phyloP scores from a whole-genome alignment of 2,888 invertebrate genomes.

The Dicyrtomina minuta region DNA sequence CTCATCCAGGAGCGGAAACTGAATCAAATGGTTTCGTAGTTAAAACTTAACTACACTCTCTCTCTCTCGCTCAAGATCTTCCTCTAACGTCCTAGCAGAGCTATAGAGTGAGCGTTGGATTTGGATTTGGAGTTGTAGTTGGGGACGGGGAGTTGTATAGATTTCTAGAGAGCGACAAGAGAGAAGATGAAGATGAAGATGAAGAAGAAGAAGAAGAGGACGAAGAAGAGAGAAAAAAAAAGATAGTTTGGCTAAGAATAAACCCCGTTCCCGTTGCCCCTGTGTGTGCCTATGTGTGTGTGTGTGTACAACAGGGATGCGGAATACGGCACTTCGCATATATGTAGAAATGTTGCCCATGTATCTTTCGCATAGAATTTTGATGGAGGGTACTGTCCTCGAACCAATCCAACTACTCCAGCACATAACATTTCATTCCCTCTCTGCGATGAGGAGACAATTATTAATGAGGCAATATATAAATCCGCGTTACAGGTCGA shows the following conservation, averaged over 20 bases:
- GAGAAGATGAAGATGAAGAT: background rate
- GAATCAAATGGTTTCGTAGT: slow-evolving; percentile 27
- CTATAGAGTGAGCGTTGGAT: too few relatives aligned
- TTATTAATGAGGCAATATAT: slow-evolving; percentile 37
- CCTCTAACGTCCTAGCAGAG: too few relatives aligned
- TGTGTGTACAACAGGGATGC: background rate
- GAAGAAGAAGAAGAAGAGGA: background rate
- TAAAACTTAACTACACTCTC: slow-evolving; percentile 16
- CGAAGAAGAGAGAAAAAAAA: background rate
- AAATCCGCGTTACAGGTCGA: slow-evolving; percentile 32
- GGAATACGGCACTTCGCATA: too few relatives aligned
- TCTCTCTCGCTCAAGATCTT: background rate
- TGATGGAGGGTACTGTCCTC: slow-evolving; percentile 31
- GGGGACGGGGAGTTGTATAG: background rate
- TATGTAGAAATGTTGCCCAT: too few relatives aligned
- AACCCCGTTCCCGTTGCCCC: slow-evolving; percentile 6
- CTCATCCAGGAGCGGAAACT: slow-evolving; percentile 28
- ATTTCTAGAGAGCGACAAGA: slow-evolving; percentile 1
- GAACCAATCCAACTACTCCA: slow-evolving; percentile 12
- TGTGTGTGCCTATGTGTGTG: background rate
- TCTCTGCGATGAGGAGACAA: slow-evolving; percentile 30
- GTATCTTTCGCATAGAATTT: slow-evolving; percentile 24
- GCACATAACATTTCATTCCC: slow-evolving; percentile 21
- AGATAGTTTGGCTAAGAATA: slow-evolving; percentile 29
- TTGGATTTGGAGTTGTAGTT: too few relatives aligned